phyloP scores from a whole-genome alignment of 2,113 vertebrate genomes.

The Fulica atra region DNA sequence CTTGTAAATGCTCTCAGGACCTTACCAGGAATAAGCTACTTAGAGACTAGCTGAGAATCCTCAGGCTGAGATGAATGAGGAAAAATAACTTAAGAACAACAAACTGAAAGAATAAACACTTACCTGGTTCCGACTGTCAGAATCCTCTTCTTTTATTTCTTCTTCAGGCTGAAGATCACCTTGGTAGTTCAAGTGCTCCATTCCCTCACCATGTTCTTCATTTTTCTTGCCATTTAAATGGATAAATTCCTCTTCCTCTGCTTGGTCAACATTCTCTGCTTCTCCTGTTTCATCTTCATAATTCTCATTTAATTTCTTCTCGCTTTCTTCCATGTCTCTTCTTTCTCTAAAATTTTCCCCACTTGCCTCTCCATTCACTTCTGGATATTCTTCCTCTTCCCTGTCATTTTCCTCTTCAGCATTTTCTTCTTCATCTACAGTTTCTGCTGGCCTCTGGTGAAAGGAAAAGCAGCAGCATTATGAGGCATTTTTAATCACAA shows the following conservation, averaged over 20 bases:
- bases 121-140: constrained; percentile 66
- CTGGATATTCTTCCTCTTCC: constrained; percentile 28
- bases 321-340: neutral
- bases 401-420: constrained; percentile 46
- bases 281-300: neutral
- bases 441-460: constrained; percentile 79
- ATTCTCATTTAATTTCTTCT: constrained; percentile 4
- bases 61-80: neutral
- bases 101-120: neutral
- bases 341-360: neutral
- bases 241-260: neutral
- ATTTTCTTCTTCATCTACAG: constrained; percentile 80
- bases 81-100: neutral
- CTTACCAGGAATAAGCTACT: neutral
- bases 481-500: neutral
- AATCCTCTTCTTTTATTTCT: constrained; percentile 34
- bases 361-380: constrained; percentile 31
- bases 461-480: constrained; percentile 18
- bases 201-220: constrained; percentile 57
- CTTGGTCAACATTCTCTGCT: neutral
- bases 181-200: constrained; percentile 24
- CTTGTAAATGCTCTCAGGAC: neutral
- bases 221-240: constrained; percentile 1
- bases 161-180: neutral
- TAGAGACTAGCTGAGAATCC: neutral